Evolutionary conservation across 2,797 vertebrate species (phyloP).

Genomic region (Tragelaphus eurycerus): DNA sequence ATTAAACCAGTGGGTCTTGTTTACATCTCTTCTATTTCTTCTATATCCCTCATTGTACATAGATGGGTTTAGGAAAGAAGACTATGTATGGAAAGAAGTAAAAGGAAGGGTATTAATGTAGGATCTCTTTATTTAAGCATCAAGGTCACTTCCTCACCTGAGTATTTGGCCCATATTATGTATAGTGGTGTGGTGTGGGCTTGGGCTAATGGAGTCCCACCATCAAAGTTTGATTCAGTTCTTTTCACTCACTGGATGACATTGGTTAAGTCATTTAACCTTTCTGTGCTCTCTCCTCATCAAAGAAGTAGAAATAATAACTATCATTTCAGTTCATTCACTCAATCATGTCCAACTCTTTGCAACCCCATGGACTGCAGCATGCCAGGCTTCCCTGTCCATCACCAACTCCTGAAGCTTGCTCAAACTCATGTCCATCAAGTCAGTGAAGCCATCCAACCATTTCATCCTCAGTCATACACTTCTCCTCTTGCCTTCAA

Average conservation of each 20-base stretch:
- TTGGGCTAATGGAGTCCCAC: not conserved
- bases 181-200: not conserved
- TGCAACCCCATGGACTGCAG: not conserved
- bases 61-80: not conserved
- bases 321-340: not conserved
- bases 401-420: not conserved
- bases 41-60: not conserved
- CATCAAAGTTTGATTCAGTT: not conserved
- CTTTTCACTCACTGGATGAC: not conserved
- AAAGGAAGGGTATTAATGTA: not conserved
- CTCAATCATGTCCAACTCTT: not conserved
- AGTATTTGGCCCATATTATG: not conserved
- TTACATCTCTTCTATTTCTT: not conserved
- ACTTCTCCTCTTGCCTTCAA: not conserved
- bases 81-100: not conserved
- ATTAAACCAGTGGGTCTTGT: not conserved
- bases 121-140: not conserved
- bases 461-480: not conserved
- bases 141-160: not conserved
- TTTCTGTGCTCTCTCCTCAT: not conserved
- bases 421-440: not conserved
- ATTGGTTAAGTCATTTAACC: not conserved
- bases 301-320: slow-evolving; percentile 10
- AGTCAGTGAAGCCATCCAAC: not conserved
- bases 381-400: not conserved